Conservation (phyloP, 2,113 vertebrate genomes). For the Cynocephalus volans region DNA sequence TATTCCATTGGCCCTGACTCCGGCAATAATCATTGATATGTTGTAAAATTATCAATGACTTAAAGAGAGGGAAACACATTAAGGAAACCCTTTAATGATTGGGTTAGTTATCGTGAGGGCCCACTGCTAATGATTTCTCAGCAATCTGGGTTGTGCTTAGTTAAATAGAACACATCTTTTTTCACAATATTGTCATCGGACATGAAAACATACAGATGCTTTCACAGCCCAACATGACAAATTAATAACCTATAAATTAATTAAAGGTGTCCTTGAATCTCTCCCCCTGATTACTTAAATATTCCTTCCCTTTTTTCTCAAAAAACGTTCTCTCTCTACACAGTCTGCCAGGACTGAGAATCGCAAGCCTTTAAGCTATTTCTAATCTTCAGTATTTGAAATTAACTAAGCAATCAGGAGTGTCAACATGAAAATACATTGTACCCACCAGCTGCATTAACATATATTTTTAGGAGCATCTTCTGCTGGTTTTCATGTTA, state of each 20-base stretch:
- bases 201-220: background rate
- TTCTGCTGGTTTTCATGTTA: constrained; percentile 66
- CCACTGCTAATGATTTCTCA: background rate
- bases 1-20: background rate
- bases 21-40: background rate
- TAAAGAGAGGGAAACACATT: background rate
- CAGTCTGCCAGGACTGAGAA: constrained; percentile 24
- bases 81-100: background rate
- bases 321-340: background rate
- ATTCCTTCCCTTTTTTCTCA: background rate
- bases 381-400: constrained; percentile 44
- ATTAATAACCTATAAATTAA: background rate
- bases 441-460: background rate
- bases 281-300: background rate
- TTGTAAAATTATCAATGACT: constrained; percentile 42
- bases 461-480: constrained; percentile 15
- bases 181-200: background rate
- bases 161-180: background rate
- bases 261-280: background rate
- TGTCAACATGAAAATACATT: background rate
- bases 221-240: background rate
- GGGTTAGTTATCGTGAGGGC: background rate
- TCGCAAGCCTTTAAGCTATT: constrained; percentile 6
- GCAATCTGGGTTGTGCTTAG: background rate
- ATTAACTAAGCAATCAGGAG: constrained; percentile 6